Percentiles rank a stretch among this genome's conserved stretches.
These are phyloP conservation scores for Drosophila pegasa DNA, from an alignment of 2,888 invertebrate genomes.

Conservation along the genomic window DNA sequence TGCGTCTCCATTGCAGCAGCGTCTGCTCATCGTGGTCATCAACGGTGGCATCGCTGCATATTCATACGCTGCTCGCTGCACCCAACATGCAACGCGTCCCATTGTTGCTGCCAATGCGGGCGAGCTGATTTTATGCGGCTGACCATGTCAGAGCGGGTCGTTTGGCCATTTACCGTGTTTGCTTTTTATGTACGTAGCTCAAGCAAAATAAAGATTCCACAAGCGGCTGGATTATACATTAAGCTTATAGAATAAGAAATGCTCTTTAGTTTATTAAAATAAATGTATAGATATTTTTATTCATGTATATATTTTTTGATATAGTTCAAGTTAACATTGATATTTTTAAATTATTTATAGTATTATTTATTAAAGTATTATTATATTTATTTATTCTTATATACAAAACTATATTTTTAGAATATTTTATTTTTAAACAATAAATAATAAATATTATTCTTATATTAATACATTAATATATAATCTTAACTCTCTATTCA, in stretches of 20 bases:
- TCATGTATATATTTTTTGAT: no score
- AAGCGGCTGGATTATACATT: constrained; percentile 15
- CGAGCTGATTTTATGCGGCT: constrained; percentile 74
- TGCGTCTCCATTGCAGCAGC: constrained; percentile 56
- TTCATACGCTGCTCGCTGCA: constrained; percentile 52
- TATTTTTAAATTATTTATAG: neutral
- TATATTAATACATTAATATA: neutral
- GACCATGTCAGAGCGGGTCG: constrained; percentile 60
- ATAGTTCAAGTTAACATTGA: no score
- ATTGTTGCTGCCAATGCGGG: constrained; percentile 68
- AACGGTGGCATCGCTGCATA: constrained; percentile 68
- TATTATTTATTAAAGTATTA: no score
- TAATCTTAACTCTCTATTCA: neutral
- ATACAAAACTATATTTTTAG: neutral
- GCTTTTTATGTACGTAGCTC: constrained; percentile 57
- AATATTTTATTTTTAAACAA: neutral
- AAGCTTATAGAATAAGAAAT: constrained; percentile 17
- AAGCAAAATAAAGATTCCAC: constrained; percentile 25
- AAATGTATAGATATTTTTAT: no score
- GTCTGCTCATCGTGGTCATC: constrained; percentile 59
- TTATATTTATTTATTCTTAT: neutral
- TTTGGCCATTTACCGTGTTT: constrained; percentile 67
- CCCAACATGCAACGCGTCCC: constrained; percentile 22
- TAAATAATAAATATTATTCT: no score
- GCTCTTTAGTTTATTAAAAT: no score